Conservation (phyloP, 1,140 invertebrate genomes). For the Muscidifurax raptorellus region DNA sequence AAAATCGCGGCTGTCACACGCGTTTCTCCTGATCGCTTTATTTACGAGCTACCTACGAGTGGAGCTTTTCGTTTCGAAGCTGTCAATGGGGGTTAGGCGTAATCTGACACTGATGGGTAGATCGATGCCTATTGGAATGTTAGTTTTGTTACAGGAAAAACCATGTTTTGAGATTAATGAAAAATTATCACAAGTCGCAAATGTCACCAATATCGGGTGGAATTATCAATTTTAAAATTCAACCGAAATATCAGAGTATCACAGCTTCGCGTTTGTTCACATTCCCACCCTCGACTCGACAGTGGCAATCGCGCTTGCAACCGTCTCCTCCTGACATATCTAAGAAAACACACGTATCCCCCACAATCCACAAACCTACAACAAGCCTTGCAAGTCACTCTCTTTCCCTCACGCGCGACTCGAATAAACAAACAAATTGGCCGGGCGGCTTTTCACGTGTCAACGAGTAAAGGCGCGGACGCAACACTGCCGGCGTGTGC, state of each 20-base stretch:
- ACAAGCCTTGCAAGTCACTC: neutral
- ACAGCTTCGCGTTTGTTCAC: neutral
- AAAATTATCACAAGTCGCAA: too few species aligned
- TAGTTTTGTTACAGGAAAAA: neutral
- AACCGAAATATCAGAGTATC: neutral
- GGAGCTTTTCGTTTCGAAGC: neutral
- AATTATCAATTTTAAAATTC: too few species aligned
- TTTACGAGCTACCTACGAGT: neutral
- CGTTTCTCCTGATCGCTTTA: neutral
- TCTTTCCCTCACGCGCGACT: neutral
- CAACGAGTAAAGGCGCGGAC: constrained; percentile 24
- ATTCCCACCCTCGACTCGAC: neutral
- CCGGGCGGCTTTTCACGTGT: constrained; percentile 31
- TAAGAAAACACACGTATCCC: neutral
- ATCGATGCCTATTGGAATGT: neutral
- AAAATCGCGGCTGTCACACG: constrained; percentile 12
- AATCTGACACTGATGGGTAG: neutral
- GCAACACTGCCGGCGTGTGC: constrained; percentile 50
- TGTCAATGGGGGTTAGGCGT: neutral
- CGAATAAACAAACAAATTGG: neutral
- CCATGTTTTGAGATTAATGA: neutral
- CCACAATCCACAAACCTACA: neutral
- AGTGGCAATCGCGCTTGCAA: neutral
- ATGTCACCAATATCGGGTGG: too few species aligned
- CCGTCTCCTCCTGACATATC: neutral